phyloP scores from a whole-genome alignment of 2,113 vertebrate genomes.

The Petaurus breviceps region DNA sequence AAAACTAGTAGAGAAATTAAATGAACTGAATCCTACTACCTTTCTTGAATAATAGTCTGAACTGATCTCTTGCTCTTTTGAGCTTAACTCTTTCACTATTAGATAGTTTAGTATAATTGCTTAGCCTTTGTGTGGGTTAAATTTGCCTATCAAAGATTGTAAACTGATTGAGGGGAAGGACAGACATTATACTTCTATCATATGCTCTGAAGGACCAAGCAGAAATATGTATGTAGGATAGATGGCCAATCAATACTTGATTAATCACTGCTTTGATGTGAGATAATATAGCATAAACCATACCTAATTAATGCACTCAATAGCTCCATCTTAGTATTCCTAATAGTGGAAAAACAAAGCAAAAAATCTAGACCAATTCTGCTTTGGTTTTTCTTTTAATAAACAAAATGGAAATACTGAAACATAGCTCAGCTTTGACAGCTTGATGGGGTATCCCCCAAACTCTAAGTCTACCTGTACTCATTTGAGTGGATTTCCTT shows the following conservation, averaged over 20 bases:
- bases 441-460: too few species aligned
- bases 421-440: neutral
- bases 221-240: neutral
- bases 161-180: neutral
- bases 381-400: neutral
- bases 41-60: neutral
- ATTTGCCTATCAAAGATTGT: neutral
- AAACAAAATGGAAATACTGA: neutral
- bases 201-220: neutral
- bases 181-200: neutral
- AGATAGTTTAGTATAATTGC: too few species aligned
- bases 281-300: neutral
- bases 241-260: neutral
- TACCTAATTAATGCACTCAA: neutral
- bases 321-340: neutral
- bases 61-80: too few species aligned
- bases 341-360: too few species aligned
- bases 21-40: neutral
- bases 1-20: neutral
- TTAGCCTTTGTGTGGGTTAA: neutral
- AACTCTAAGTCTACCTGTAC: neutral
- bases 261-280: neutral
- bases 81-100: too few species aligned
- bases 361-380: too few species aligned
- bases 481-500: neutral